Conservation (phyloP, 1,140 invertebrate genomes). For the Plectrocnemia conspersa region DNA sequence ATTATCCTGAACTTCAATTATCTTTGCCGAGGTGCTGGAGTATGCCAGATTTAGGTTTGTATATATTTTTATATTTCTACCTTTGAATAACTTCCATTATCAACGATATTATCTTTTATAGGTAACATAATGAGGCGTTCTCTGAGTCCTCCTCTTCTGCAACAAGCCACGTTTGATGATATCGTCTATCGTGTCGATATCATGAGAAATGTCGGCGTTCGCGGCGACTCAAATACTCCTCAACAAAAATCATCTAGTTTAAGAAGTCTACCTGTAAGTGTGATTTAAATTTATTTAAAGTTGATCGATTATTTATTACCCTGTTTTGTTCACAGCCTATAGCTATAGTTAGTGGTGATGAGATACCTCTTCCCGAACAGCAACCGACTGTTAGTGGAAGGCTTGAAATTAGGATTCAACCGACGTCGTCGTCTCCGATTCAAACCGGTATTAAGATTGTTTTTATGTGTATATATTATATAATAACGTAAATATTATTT, state of each 20-base stretch:
- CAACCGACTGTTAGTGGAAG: constrained; percentile 66
- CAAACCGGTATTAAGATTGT: constrained; percentile 38
- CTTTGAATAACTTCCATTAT: constrained; percentile 1
- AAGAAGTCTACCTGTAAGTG: constrained; percentile 29
- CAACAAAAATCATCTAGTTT: constrained; percentile 25
- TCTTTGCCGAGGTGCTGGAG: constrained; percentile 72
- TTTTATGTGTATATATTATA: constrained; percentile 3
- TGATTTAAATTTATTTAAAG: constrained; percentile 3
- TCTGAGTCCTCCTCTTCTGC: constrained; percentile 64
- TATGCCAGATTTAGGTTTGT: constrained; percentile 58
- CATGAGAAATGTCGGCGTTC: constrained; percentile 67
- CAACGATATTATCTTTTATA: constrained; percentile 10
- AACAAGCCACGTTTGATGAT: constrained; percentile 82
- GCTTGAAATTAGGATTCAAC: constrained; percentile 74
- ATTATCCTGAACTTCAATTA: constrained; percentile 63
- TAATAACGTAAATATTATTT: constrained; percentile 13
- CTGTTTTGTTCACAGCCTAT: constrained; percentile 34
- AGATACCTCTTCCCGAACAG: constrained; percentile 42
- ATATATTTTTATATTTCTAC: constrained; percentile 9
- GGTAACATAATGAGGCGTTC: constrained; percentile 39
- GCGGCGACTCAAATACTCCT: constrained; percentile 34
- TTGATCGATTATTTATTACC: not conserved
- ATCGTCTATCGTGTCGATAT: constrained; percentile 77
- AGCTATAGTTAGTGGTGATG: constrained; percentile 29
- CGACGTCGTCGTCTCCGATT: constrained; percentile 41